Base-by-base conservation (phyloP, 2,888 invertebrate genomes). In the Drosophila emarginata region DNA sequence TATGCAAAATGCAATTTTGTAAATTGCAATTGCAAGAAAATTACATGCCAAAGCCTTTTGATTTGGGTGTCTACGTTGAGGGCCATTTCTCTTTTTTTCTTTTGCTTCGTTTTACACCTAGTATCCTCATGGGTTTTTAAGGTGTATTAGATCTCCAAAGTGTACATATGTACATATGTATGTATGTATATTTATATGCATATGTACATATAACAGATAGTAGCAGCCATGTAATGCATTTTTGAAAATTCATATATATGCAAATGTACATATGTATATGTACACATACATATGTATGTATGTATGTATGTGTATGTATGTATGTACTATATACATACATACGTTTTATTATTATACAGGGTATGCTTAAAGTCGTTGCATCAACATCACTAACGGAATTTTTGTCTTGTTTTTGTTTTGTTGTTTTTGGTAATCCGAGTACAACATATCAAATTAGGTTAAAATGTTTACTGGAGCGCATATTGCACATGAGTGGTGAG, bases 381-480 rank as follows among this genome's bases (percentile, higher is more conserved):
- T 32, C 2, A 32, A 32, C 11, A 23, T 21, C 11, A 21, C 50
- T 21, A 21, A n/a, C 9, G 18, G 1, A 21, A 12, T 15, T 14
- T 61, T 26, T 28, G 15, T 39, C 28, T 56, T 40, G 9, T 32
- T 39, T 21, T 37, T 59, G 7, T 39, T 45, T 32, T 54, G 32
- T 26, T 60, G 40, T 59, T 74, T 59, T 57, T 40, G 61, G 74
- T 74, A 74, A 70, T 70, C 50, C 32, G 70, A 70, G 70, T 54
- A 59, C 39, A 59, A 72, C 67, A 67, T 62, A 67, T 68, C 64
- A 76, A 78, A 78, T 74, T 78, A 67, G 78, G 78, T 76, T 78
- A 78, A 78, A 78, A 78, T 72, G 79, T 70, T 78, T 74, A 78
- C 78, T 78, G 76, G 72, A 69, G 75, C 73, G 45, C 45, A 45